Percentiles rank a stretch among this genome's conserved stretches.
Conservation (phyloP, 2,888 invertebrate genomes). For the Baronia brevicornis region DNA sequence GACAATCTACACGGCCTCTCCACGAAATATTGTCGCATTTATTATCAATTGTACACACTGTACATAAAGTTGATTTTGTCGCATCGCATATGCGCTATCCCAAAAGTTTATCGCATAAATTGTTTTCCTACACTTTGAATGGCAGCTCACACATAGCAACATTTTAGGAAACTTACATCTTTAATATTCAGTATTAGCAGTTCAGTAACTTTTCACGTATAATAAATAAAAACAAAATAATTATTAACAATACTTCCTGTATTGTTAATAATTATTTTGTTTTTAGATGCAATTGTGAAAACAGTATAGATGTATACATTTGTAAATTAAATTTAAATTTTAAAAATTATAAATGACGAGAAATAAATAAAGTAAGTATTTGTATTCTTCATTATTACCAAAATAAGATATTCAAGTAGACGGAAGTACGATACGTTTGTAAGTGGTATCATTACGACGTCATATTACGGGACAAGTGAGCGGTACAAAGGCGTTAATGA, state of each 20-base stretch:
- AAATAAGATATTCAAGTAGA: slow-evolving; percentile 23
- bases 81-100: slow-evolving; percentile 17
- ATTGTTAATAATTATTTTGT: too few species aligned
- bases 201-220: neutral
- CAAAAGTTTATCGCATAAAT: slow-evolving; percentile 26
- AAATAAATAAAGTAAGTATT: neutral
- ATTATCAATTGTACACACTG: slow-evolving; percentile 44
- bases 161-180: slow-evolving; percentile 1
- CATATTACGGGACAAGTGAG: slow-evolving; percentile 70
- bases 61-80: slow-evolving; percentile 40
- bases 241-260: too few species aligned
- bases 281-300: too few species aligned
- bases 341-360: neutral
- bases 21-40: slow-evolving; percentile 26
- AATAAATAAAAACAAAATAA: too few species aligned
- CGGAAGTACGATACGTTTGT: slow-evolving; percentile 46
- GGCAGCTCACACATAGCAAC: slow-evolving; percentile 16
- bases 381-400: slow-evolving; percentile 18
- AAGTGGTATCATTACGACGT: slow-evolving; percentile 65
- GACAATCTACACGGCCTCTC: slow-evolving; percentile 42
- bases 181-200: too few species aligned
- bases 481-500: slow-evolving; percentile 74
- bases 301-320: too few species aligned
- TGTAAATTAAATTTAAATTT: neutral
- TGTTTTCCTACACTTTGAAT: slow-evolving; percentile 23